phyloP scores from a whole-genome alignment of 2,113 vertebrate genomes.

The Pomatorhinus ruficollis region DNA sequence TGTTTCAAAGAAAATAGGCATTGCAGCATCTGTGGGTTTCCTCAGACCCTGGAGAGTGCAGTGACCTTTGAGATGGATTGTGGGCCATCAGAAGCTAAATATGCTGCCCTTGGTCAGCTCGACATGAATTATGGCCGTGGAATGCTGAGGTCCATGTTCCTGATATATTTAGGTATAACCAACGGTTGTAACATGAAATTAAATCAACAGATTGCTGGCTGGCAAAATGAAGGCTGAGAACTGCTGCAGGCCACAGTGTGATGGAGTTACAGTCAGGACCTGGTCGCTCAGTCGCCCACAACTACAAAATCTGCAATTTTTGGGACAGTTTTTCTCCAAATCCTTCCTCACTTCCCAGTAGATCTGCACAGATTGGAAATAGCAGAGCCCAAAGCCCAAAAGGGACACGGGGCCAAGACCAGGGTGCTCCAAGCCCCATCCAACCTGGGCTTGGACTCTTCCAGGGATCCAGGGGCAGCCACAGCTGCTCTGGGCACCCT shows the following conservation, averaged over 20 bases:
- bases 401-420: accelerated
- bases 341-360: background rate
- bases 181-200: conserved; percentile 40
- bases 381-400: background rate
- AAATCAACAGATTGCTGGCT: conserved; percentile 21
- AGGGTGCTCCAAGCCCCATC: background rate
- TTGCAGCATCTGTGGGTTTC: conserved; percentile 21
- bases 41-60: conserved; percentile 4
- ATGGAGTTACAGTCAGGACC: conserved; percentile 14
- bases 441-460: background rate
- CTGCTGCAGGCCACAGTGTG: background rate
- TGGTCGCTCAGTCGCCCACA: background rate
- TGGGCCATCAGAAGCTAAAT: conserved; percentile 46
- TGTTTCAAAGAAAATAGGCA: background rate
- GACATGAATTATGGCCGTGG: conserved; percentile 11
- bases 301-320: background rate
- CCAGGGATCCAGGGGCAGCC: background rate
- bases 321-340: background rate
- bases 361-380: background rate
- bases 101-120: conserved; percentile 1
- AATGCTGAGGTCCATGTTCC: conserved; percentile 22
- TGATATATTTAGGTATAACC: conserved; percentile 64
- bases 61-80: conserved; percentile 28
- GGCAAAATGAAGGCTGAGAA: background rate
- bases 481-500: background rate